These are phyloP conservation scores for Carcina quercana DNA, from an alignment of 2,888 invertebrate genomes.

Conservation along the genomic window DNA sequence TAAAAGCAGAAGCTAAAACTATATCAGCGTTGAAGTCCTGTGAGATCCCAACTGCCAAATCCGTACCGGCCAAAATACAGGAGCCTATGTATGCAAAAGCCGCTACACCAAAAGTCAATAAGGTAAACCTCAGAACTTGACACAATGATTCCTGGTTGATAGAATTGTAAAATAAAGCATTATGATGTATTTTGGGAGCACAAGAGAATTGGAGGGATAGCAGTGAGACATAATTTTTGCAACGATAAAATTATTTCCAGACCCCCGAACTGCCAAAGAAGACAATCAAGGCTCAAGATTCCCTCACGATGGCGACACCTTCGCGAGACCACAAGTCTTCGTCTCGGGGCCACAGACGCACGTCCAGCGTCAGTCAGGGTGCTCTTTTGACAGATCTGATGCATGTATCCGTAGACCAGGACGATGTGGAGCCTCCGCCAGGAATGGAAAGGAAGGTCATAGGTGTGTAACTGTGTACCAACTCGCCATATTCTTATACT, in stretches of 20 bases:
- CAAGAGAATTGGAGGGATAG: no score
- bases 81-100: constrained; percentile 62
- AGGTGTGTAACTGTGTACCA: constrained; percentile 25
- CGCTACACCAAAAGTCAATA: constrained; percentile 47
- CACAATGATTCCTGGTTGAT: no score
- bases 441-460: constrained; percentile 51
- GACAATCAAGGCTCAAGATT: constrained; percentile 33
- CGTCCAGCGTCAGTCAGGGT: constrained; percentile 51
- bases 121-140: constrained; percentile 29
- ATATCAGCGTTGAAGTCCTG: constrained; percentile 46
- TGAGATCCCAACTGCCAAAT: constrained; percentile 46
- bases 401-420: constrained; percentile 48
- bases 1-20: constrained; percentile 52
- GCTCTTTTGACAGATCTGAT: constrained; percentile 51
- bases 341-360: constrained; percentile 42
- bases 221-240: no score
- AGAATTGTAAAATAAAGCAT: no score
- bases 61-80: constrained; percentile 52
- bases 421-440: constrained; percentile 40
- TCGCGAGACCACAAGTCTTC: constrained; percentile 38
- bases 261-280: constrained; percentile 58
- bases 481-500: no score
- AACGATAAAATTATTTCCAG: no score
- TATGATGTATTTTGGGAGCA: no score
- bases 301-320: constrained; percentile 39